Conservation (phyloP, 2,888 invertebrate species). For the Galerucella calmariensis region DNA sequence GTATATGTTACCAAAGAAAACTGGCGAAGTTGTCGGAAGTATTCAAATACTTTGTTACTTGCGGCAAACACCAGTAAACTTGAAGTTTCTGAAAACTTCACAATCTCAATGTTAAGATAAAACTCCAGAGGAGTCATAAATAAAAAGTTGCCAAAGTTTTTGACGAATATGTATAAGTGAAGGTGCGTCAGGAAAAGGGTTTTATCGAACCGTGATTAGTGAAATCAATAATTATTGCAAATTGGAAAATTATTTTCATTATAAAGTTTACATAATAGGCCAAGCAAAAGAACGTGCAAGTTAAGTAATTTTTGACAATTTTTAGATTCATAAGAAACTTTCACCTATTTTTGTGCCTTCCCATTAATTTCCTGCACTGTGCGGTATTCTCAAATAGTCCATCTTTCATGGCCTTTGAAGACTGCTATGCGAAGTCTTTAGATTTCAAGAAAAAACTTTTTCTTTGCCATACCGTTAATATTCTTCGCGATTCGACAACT, state of each 20-base stretch:
- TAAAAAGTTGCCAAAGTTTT: background rate
- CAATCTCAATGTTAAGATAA: constrained; percentile 10
- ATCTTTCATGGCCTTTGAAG: too few species aligned
- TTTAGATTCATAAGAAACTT: too few species aligned
- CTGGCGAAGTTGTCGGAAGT: background rate
- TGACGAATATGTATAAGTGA: background rate
- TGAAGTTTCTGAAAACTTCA: constrained; percentile 9
- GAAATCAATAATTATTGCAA: background rate
- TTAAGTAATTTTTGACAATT: too few species aligned
- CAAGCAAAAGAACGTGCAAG: too few species aligned
- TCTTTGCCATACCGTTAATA: background rate
- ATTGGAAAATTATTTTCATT: background rate
- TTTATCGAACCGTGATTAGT: background rate
- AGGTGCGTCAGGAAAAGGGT: background rate
- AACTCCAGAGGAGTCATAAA: background rate
- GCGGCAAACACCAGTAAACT: constrained; percentile 11
- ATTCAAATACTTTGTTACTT: constrained; percentile 17
- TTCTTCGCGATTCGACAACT: background rate
- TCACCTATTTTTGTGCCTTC: too few species aligned
- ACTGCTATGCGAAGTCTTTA: too few species aligned
- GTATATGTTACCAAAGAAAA: background rate
- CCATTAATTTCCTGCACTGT: too few species aligned
- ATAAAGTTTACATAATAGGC: too few species aligned
- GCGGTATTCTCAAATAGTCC: too few species aligned
- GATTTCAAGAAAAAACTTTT: background rate